Evolutionary conservation across 1,140 invertebrate genomes (phyloP), one percentile per base, ranked within the genome.

Genomic region (Maconellicoccus hirsutus): DNA sequence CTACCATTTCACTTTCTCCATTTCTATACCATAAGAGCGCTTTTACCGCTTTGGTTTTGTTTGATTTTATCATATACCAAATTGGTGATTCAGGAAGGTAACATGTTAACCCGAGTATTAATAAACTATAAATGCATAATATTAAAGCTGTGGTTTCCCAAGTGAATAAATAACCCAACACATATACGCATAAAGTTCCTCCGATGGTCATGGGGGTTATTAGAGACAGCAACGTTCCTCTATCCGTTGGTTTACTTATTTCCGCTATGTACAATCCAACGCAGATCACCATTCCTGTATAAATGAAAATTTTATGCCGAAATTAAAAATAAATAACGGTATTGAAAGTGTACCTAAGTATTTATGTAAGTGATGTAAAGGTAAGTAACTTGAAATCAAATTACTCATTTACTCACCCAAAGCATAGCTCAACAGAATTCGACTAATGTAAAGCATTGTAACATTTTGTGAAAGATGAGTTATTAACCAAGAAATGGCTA

Each of bases 351-450:
- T n/a, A n/a, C n/a, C n/a, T n/a, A n/a, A n/a, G n/a, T n/a, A n/a
- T n/a, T n/a, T n/a, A n/a, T n/a, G n/a, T n/a, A n/a, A n/a, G n/a
- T n/a, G n/a, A n/a, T n/a, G n/a, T n/a, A n/a, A n/a, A n/a, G n/a
- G n/a, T n/a, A n/a, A n/a, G n/a, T n/a, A n/a, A n/a, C n/a, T n/a
- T n/a, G n/a, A n/a, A n/a, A n/a, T n/a, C n/a, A n/a, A n/a, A n/a
- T n/a, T n/a, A n/a, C n/a, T n/a, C 29, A 12, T 33, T 12, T 6
- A 33, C 42, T 52, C 80, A 83, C 87, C 87, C 74, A 85, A 85
- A 59, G 86, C 87, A 74, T 89, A 84, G 61, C 88, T 87, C 16
- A 87, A 89, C 71, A 92, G 82, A 71, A 91, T 84, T 75, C 90
- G 81, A 14, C 89, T 89, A 3, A 83, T 77, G 75, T 86, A 89